Evolutionary conservation across 2,888 invertebrate genomes (phyloP).

Genomic region (Pachycephus smyrnensis): DNA sequence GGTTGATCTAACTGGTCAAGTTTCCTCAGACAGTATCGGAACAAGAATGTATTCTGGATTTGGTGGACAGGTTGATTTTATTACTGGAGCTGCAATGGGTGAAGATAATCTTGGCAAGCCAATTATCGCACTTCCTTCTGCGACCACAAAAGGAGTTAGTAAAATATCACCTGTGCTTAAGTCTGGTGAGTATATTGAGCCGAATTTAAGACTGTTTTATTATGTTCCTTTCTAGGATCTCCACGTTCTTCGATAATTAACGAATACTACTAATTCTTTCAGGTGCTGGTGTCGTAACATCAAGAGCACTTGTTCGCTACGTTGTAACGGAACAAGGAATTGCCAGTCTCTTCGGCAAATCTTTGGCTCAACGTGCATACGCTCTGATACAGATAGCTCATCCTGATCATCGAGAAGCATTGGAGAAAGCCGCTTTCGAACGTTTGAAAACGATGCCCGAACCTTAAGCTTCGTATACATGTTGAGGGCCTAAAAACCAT

Average conservation of each 20-base stretch:
- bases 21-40: conserved; percentile 94
- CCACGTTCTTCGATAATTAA: not conserved
- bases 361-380: conserved; percentile 74
- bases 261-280: conserved; percentile 16
- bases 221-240: not conserved
- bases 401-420: conserved; percentile 72
- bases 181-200: conserved; percentile 62
- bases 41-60: conserved; percentile 76
- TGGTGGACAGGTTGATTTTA: conserved; percentile 78
- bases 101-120: conserved; percentile 76
- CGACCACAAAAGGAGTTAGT: conserved; percentile 71
- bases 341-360: conserved; percentile 76
- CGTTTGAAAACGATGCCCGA: conserved; percentile 67
- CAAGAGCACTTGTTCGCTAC: conserved; percentile 76
- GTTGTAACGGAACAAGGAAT: conserved; percentile 78
- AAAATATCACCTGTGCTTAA: conserved; percentile 75
- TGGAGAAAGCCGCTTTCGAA: conserved; percentile 76
- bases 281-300: conserved; percentile 78
- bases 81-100: conserved; percentile 74
- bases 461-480: conserved; percentile 40
- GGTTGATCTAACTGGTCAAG: conserved; percentile 93
- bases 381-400: conserved; percentile 76
- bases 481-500: not conserved
- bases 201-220: not conserved
- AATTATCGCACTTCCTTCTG: conserved; percentile 75